Base-by-base conservation (phyloP, 2,113 vertebrate species). In the Callithrix jacchus region DNA sequence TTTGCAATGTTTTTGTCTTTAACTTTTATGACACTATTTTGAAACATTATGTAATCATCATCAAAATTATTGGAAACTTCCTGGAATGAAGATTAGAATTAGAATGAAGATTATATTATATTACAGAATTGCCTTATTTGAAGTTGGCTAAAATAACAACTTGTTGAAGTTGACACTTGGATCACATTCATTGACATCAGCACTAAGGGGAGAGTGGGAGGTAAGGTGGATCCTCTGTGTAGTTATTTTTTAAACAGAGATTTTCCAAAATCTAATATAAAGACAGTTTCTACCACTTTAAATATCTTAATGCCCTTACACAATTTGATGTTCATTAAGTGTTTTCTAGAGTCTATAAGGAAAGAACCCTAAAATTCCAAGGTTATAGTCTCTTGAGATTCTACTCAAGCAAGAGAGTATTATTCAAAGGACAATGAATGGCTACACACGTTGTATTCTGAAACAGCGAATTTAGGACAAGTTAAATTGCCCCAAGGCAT, bases 401-500 rank as follows among this genome's bases (percentile, higher is more conserved):
- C 81, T 27, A 52, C 17, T 91, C 3, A 89, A 96, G 73, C 71
- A 86, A 88, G 70, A 77, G 73, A 88, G 0, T 0, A 11, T 87
- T 45, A 86, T 3, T 88, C 0, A 9, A n/a, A 77, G 87, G 83
- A 93, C 94, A 93, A 81, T 95, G 77, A 76, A 71, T 92, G 88
- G 73, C 82, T 91, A 79, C n/a, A 61, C 66, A 70, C 20, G 0
- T 0, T 2, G 14, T 2, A 79, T 54, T 94, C 74, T 30, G 35
- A 96, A 85, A n/a, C 89, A 73, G 56, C 95, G 86, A 98, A 95
- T 89, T 92, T 93, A 96, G 98, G 97, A 94, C 98, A 98, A 97
- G 95, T 93, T 47, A 73, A 97, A 49, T 61, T 64, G 93, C 83
- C 73, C 3, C 5, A 95, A n/a, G 0, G 77, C 95, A 77, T 12